Conservation (phyloP, 2,113 vertebrate genomes). For the Elanus axillaris region DNA sequence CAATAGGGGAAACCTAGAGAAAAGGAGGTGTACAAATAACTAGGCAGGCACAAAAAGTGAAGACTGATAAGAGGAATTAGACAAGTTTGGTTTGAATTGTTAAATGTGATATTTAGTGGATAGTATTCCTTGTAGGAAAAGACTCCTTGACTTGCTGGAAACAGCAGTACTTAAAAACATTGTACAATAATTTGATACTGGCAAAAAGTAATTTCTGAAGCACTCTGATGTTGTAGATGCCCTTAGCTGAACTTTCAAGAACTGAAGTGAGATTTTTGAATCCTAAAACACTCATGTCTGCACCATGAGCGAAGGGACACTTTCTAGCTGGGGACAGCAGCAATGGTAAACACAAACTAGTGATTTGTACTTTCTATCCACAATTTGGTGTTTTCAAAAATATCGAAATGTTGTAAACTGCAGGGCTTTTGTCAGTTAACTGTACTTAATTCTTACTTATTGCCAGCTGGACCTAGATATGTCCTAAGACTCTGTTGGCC, state of each 20-base stretch:
- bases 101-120: not conserved
- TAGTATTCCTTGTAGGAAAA: not conserved
- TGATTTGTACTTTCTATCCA: not conserved
- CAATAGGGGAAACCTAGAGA: not conserved
- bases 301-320: not conserved
- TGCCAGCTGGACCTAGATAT: not conserved
- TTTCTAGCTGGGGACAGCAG: not conserved
- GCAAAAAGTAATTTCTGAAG: not conserved
- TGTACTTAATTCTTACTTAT: not conserved
- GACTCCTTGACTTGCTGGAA: not conserved
- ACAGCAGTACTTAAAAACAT: not conserved
- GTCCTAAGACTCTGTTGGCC: not conserved
- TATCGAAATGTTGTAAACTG: not conserved
- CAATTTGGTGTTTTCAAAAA: not conserved
- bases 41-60: not conserved
- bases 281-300: not conserved
- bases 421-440: not conserved
- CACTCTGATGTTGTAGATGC: not conserved
- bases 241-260: not conserved
- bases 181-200: not conserved
- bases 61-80: not conserved
- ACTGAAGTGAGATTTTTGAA: not conserved
- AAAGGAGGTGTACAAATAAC: not conserved
- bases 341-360: not conserved
- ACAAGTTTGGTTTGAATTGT: not conserved